Base-by-base conservation (phyloP, 2,888 invertebrate genomes). In the Latrodectus elegans region DNA sequence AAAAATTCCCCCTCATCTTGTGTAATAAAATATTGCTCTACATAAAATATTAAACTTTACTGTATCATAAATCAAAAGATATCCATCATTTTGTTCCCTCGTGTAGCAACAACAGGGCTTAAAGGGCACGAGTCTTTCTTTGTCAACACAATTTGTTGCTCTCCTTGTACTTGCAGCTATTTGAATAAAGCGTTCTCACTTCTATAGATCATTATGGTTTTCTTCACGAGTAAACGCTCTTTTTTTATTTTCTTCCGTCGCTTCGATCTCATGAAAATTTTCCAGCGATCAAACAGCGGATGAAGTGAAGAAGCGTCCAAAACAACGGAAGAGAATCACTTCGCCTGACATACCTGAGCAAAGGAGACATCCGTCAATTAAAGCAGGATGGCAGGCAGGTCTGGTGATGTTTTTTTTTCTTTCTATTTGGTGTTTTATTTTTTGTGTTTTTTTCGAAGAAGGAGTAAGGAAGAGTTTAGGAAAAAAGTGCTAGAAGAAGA, bases 341-440 rank as follows among this genome's bases (percentile, higher is more conserved):
- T 53, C 6, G n/a, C n/a, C 87, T 78, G 76, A 82, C 78, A 74
- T 70, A 83, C 82, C 83, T 74, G 82, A 14, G 68, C 72, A 55
- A 52, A 17, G 55, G 55, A 38, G 22, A 71, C 83, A 88, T 88
- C 74, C 82, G 87, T 88, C 87, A 88, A 88, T 88, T 88, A 88
- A 74, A 81, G 60, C n/a, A 74, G n/a, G 67, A 78, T 70, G 68
- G 67, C 60, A 55, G n/a, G 60, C 72, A 78, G 60, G 65, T 81
- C 74, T 64, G 79, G 68, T 77, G 73, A 49, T 76, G n/a, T 51
- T 75, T 64, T 52, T 78, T 78, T 65, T 77, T 52, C 73, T 65
- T 77, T 52, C 73, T 15, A 22, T 53, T 60, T 60, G 6, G 38
- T n/a, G 10, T 22, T 26, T 53, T 71, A 8, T 81, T 75, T 74